These are phyloP conservation scores for Allygus modestus DNA, from an alignment of 2,888 invertebrate species.

Conservation along the genomic window DNA sequence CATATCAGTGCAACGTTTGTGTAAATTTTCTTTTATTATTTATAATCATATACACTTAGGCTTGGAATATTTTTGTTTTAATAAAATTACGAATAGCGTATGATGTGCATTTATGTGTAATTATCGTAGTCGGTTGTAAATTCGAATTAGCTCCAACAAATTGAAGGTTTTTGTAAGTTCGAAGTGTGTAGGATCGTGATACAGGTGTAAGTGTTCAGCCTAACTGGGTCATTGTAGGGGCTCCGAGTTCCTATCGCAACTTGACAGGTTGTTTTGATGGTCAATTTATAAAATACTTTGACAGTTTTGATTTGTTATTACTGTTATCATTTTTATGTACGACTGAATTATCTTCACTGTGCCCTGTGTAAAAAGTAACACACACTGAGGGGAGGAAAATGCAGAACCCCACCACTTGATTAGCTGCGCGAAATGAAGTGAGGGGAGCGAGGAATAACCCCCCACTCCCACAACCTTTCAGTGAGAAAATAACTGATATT, in stretches of 20 bases:
- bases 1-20: slow-evolving; percentile 19
- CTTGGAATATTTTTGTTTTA: neutral
- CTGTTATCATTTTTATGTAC: no score
- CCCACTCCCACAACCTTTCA: no score
- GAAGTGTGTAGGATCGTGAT: no score
- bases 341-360: no score
- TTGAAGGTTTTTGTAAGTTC: neutral
- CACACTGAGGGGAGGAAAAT: no score
- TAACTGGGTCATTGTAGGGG: neutral
- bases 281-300: neutral
- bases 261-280: neutral
- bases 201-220: no score
- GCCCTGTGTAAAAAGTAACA: no score
- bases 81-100: neutral
- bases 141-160: neutral
- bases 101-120: slow-evolving; percentile 7
- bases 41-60: neutral
- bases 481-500: no score
- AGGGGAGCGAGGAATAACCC: no score
- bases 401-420: no score
- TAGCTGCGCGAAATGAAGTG: no score
- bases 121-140: neutral
- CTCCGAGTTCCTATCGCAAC: neutral
- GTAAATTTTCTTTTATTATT: slow-evolving; percentile 19
- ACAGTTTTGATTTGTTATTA: neutral